phyloP scores from a whole-genome alignment of 2,888 invertebrate species.

The Capitulum mitella region DNA sequence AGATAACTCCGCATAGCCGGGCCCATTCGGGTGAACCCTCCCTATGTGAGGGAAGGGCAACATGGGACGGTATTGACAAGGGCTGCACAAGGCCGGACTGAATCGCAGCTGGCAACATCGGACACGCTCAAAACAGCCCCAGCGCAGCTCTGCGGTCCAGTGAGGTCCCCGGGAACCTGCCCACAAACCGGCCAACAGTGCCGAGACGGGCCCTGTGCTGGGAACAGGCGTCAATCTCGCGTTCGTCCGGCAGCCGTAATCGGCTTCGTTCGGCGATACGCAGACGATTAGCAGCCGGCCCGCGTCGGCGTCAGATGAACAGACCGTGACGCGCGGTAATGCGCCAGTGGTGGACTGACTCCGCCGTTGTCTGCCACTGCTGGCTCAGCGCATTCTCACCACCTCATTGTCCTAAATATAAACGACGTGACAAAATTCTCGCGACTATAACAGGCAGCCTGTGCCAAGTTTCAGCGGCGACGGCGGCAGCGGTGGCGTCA shows the following conservation, averaged over 20 bases:
- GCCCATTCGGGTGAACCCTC: background rate
- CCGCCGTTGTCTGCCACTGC: background rate
- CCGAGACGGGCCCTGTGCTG: too few species aligned
- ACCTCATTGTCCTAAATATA: slow-evolving; percentile 1
- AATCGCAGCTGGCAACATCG: too few species aligned
- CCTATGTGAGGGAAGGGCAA: background rate
- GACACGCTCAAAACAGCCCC: too few species aligned
- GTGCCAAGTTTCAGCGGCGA: background rate
- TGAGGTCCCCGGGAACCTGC: too few species aligned
- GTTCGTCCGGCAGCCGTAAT: too few species aligned
- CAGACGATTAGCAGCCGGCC: background rate
- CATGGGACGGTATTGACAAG: too few species aligned
- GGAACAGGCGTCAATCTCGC: too few species aligned
- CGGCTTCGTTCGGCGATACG: too few species aligned
- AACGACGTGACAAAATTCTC: slow-evolving; percentile 1
- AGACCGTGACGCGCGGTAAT: background rate
- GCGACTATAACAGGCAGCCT: background rate
- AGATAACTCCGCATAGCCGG: slow-evolving; percentile 7
- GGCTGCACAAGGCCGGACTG: too few species aligned
- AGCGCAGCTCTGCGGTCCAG: too few species aligned
- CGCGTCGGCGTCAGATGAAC: too few species aligned
- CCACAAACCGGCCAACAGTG: too few species aligned
- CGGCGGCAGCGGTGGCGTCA: background rate
- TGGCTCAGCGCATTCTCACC: background rate
- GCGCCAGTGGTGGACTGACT: background rate